Evolutionary conservation across 2,797 vertebrate species (phyloP).

Genomic region (Scleropages formosus): DNA sequence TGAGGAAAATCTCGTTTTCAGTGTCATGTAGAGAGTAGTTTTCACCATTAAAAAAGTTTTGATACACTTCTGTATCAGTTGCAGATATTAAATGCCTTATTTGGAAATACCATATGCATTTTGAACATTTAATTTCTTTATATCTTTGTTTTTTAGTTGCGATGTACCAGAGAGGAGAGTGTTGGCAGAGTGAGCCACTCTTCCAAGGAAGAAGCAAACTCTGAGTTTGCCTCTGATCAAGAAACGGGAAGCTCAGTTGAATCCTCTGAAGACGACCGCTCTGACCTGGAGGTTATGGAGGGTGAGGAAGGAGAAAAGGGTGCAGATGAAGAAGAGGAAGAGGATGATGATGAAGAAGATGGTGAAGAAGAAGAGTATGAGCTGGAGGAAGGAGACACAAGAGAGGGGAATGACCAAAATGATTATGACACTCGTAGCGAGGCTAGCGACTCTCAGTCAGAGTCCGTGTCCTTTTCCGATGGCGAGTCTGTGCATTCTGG

Average conservation of each 20-base stretch:
- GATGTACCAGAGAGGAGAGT: constrained; percentile 68
- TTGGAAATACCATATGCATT: too few relatives aligned
- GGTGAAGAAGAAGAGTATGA: constrained; percentile 88
- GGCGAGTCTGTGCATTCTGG: constrained; percentile 84
- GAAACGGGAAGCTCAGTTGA: constrained; percentile 79
- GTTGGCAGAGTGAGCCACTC: constrained; percentile 72
- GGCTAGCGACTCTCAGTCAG: constrained; percentile 91
- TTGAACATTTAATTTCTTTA: too few relatives aligned
- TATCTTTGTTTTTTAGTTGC: constrained; percentile 52
- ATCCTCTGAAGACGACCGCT: constrained; percentile 73
- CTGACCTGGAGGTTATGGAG: constrained; percentile 73
- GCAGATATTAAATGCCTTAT: background rate
- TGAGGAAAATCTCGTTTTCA: background rate
- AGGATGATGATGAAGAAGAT: constrained; percentile 74
- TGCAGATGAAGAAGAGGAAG: constrained; percentile 68
- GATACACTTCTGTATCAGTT: too few relatives aligned
- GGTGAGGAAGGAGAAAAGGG: constrained; percentile 56
- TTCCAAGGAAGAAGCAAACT: constrained; percentile 82
- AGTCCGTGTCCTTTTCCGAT: constrained; percentile 89
- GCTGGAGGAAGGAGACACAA: constrained; percentile 83
- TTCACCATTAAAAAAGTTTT: background rate
- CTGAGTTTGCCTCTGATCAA: constrained; percentile 80
- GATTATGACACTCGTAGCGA: constrained; percentile 96
- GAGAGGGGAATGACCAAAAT: constrained; percentile 76
- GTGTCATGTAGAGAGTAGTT: background rate